Evolutionary conservation across 2,113 vertebrate species (phyloP).

Genomic region (Xiphorhynchus elegans): DNA sequence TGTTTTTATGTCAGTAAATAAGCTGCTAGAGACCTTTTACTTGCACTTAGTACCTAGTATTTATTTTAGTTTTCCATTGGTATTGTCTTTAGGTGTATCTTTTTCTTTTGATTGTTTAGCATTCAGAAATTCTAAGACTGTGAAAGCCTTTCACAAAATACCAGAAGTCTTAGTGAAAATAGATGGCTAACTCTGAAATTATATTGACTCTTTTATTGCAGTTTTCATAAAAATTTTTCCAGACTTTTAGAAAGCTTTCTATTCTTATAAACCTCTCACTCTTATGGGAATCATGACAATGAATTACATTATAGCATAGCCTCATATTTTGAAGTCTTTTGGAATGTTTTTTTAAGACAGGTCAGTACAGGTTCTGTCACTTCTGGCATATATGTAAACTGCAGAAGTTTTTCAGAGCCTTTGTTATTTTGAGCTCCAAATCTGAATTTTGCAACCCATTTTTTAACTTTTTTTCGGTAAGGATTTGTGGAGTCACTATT

Average conservation of each 20-base stretch:
- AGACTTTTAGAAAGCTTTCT: slow-evolving; percentile 12
- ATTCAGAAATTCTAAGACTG: background rate
- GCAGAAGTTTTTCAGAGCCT: background rate
- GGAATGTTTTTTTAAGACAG: background rate
- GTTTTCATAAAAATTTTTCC: slow-evolving; percentile 11
- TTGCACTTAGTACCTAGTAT: background rate
- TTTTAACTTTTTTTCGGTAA: slow-evolving; percentile 42
- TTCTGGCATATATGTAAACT: background rate
- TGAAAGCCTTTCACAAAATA: background rate
- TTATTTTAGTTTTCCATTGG: background rate
- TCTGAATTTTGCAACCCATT: slow-evolving; percentile 14
- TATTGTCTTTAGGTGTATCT: background rate
- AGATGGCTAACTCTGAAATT: background rate
- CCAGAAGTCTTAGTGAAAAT: slow-evolving; percentile 18
- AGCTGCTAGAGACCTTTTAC: background rate
- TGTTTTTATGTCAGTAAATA: background rate
- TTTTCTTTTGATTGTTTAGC: background rate
- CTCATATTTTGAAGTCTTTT: slow-evolving; percentile 24
- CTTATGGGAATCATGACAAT: slow-evolving; percentile 36
- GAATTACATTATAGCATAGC: background rate
- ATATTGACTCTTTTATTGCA: slow-evolving; percentile 5
- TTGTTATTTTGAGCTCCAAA: slow-evolving; percentile 21
- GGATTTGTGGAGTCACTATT: slow-evolving; percentile 20
- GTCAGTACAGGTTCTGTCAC: background rate
- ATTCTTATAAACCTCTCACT: background rate